Percentiles rank a stretch among this genome's conserved stretches.
Conservation (phyloP, 2,888 invertebrate species). For the Cheilosia impressa region DNA sequence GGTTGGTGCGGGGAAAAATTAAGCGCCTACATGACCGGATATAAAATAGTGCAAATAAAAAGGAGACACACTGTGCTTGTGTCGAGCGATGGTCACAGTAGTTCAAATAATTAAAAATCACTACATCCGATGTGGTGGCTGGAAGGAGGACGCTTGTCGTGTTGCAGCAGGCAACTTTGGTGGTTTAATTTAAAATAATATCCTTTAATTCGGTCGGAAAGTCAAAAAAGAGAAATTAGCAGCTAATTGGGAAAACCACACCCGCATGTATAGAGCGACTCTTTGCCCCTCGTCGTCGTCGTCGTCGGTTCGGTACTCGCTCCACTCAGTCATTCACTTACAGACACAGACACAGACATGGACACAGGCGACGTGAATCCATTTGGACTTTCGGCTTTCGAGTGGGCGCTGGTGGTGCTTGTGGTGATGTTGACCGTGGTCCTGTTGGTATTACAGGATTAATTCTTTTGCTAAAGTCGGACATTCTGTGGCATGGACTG, state of each 20-base stretch:
- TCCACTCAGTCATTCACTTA: slow-evolving; percentile 35
- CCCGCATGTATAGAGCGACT: slow-evolving; percentile 40
- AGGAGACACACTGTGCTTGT: slow-evolving; percentile 15
- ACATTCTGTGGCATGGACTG: slow-evolving; percentile 40
- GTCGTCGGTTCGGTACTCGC: background rate
- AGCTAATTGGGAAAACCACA: slow-evolving; percentile 73
- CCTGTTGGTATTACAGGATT: slow-evolving; percentile 56
- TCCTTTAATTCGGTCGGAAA: slow-evolving; percentile 68
- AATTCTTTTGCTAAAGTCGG: slow-evolving; percentile 57
- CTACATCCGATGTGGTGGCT: slow-evolving; percentile 48
- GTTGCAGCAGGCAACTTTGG: slow-evolving; percentile 63
- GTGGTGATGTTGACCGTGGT: slow-evolving; percentile 57
- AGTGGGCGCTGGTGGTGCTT: slow-evolving; percentile 28
- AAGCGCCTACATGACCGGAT: slow-evolving; percentile 35
- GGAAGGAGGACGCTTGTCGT: slow-evolving; percentile 48
- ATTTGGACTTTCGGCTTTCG: slow-evolving; percentile 12
- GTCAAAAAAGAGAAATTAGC: slow-evolving; percentile 65
- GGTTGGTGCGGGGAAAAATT: slow-evolving; percentile 61
- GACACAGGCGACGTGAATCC: slow-evolving; percentile 45
- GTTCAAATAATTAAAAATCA: slow-evolving; percentile 69
- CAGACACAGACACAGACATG: slow-evolving; percentile 5
- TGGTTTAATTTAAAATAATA: slow-evolving; percentile 72
- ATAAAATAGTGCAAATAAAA: slow-evolving; percentile 17
- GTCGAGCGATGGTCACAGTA: slow-evolving; percentile 17
- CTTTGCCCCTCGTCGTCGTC: background rate